Evolutionary conservation across 2,113 vertebrate species (phyloP).

Genomic region (Suncus etruscus): DNA sequence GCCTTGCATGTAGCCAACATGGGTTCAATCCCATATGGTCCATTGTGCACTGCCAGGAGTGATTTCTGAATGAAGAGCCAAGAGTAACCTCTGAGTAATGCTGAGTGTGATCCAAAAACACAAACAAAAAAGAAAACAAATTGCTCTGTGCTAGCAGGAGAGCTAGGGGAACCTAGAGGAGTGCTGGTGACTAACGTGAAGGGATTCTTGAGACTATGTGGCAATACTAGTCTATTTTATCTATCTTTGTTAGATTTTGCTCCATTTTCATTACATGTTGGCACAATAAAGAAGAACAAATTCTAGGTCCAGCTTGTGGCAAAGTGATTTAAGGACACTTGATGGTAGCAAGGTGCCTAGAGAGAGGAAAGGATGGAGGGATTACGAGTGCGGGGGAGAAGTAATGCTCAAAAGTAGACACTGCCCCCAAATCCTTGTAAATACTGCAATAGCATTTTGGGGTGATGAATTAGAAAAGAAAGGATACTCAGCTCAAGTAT

Average conservation of each 20-base stretch:
- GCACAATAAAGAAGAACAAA: neutral
- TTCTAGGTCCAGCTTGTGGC: neutral
- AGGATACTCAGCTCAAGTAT: neutral
- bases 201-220: neutral
- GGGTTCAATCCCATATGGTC: no score
- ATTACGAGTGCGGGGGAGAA: neutral
- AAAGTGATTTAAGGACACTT: neutral
- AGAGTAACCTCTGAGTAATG: no score
- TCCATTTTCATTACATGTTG: constrained; percentile 35
- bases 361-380: neutral
- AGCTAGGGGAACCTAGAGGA: neutral
- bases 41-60: no score
- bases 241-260: neutral
- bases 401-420: neutral
- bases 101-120: no score
- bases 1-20: no score
- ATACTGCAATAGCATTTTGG: neutral
- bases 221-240: neutral
- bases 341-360: neutral
- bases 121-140: no score
- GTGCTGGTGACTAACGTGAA: neutral
- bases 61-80: no score
- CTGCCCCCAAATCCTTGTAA: neutral
- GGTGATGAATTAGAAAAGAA: neutral
- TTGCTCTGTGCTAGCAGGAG: neutral